Evolutionary conservation across 2,113 vertebrate genomes (phyloP), one percentile per base, ranked within the genome.

Genomic region (Pampusana beccarii): DNA sequence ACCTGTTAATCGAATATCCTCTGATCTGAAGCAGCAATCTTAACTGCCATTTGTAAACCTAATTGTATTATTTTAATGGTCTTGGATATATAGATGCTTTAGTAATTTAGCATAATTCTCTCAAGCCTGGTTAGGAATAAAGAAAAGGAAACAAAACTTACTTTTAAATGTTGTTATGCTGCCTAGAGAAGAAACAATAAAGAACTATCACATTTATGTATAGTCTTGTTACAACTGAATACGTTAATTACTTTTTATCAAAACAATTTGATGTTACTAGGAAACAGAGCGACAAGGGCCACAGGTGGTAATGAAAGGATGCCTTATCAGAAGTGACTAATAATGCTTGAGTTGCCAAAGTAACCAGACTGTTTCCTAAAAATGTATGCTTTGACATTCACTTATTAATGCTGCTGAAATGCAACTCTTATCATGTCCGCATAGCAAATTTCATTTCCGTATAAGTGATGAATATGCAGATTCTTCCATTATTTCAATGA

Each of bases 201-300:
- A 88, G 34, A 93, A 36, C 0, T 17, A 92, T 67, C 64, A 92
- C 92, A 94, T 97, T 77, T 97, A 93, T 92, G 83, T 95, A 65
- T 64, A 91, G 92, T 85, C 77, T 82, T 83, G 69, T 97, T 97
- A 92, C 66, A 75, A 66, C 62, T 46, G 73, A 96, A 95, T 97
- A 97, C 93, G 94, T 90, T 97, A 97, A 97, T 97, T 97, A 97
- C 75, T 97, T 96, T 96, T 97, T 92, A 96, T 96, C 93, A 80
- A 95, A 95, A 94, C 64, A 95, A 91, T 86, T 94, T 86, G 42
- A 79, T 51, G 73, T 96, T 95, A 97, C 96, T 95, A 94, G 91
- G 96, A 97, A 97, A 95, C 93, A 93, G 34, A 90, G 48, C 13
- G n/a, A 95, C 96, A 97, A 97, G 97, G 95, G 95, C 90, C 95